These are phyloP conservation scores for Drosophila ficusphila DNA, from an alignment of 1,140 invertebrate genomes.

Conservation along the genomic window DNA sequence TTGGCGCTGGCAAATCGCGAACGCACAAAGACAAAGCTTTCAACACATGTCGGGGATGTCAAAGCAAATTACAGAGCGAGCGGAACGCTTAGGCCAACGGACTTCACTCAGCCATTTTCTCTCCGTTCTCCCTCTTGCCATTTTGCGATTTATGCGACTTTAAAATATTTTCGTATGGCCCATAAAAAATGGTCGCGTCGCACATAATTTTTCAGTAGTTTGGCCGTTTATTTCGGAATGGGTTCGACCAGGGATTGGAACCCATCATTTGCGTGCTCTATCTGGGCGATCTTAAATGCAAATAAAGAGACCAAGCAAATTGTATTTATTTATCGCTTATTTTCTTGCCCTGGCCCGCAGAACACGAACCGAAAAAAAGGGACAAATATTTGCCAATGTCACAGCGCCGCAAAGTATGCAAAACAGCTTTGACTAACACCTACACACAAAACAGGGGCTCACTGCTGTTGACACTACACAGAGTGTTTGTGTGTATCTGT, in stretches of 20 bases:
- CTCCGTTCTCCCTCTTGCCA: not conserved
- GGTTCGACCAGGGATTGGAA: constrained; percentile 8
- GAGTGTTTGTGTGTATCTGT: constrained; percentile 9
- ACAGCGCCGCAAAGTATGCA: constrained; percentile 74
- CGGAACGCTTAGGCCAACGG: constrained; percentile 31
- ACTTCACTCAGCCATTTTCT: constrained; percentile 14
- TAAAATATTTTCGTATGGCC: constrained; percentile 29
- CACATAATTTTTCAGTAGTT: constrained; percentile 64
- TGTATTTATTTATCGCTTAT: constrained; percentile 83
- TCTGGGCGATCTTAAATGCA: constrained; percentile 74
- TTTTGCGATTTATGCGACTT: constrained; percentile 58
- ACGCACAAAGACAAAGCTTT: constrained; percentile 76
- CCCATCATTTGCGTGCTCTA: constrained; percentile 70
- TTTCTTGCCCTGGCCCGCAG: constrained; percentile 59
- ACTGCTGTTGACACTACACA: constrained; percentile 40
- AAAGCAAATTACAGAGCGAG: constrained; percentile 68
- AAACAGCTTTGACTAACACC: constrained; percentile 75
- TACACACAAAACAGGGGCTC: constrained; percentile 37
- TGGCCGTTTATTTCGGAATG: constrained; percentile 33
- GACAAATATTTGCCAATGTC: constrained; percentile 78
- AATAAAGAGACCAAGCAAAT: constrained; percentile 74
- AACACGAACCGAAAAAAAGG: constrained; percentile 58
- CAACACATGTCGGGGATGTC: constrained; percentile 70
- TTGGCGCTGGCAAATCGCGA: constrained; percentile 40
- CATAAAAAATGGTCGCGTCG: constrained; percentile 43